A percentile compares a stretch with the other conserved stretches of the same genome.
phyloP scores from a whole-genome alignment of 1,140 invertebrate genomes.

The Pectinophora gossypiella region DNA sequence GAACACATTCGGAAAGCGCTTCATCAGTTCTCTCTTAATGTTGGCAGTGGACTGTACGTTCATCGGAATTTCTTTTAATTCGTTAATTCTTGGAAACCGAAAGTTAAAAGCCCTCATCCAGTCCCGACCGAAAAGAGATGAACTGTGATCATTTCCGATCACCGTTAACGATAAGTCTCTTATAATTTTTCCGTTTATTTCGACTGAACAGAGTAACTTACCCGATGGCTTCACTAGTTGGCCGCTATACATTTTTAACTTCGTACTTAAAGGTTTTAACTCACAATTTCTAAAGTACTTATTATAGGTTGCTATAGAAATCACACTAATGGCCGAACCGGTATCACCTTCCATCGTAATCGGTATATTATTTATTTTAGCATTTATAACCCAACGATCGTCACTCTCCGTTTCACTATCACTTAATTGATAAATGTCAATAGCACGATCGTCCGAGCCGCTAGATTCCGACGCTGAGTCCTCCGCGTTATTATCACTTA shows the following conservation, averaged over 20 bases:
- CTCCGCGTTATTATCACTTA: not conserved
- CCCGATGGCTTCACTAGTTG: slow-evolving; percentile 5
- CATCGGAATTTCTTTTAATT: too few relatives aligned
- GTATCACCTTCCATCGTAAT: slow-evolving; percentile 9
- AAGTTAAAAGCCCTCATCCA: not conserved
- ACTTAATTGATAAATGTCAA: slow-evolving; percentile 5
- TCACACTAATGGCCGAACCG: slow-evolving; percentile 5
- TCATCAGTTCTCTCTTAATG: too few relatives aligned
- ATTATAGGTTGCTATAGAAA: not conserved
- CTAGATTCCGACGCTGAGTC: not conserved
- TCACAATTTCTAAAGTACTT: not conserved
- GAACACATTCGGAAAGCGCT: too few relatives aligned
- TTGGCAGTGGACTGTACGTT: too few relatives aligned
- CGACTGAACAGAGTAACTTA: not conserved
- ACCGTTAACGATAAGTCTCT: not conserved
- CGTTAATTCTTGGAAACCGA: not conserved
- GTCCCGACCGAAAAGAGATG: not conserved
- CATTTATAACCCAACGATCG: not conserved
- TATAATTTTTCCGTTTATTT: not conserved
- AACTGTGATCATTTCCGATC: not conserved
- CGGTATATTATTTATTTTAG: slow-evolving; percentile 1
- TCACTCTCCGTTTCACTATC: slow-evolving; percentile 1
- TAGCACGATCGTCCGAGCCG: not conserved
- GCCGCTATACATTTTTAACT: slow-evolving; percentile 5
- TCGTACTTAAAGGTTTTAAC: not conserved